Base-by-base conservation (phyloP, 2,888 invertebrate genomes). In the Acleris laterana region DNA sequence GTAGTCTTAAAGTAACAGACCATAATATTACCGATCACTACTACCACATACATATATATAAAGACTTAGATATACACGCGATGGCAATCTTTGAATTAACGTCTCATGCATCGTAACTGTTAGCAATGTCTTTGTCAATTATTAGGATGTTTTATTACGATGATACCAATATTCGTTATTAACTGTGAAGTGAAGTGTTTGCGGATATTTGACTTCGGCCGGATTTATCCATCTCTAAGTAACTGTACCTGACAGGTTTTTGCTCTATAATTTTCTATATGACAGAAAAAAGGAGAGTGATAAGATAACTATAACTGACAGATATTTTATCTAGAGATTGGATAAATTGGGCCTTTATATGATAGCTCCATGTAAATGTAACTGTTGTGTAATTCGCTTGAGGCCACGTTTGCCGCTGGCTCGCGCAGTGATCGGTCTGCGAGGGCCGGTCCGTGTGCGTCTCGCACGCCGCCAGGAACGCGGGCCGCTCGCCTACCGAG, bases 111-210 rank as follows among this genome's bases (percentile, higher is more conserved):
- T 83, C 83, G 83, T 90, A 88, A 90, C 88, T 85, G 81, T 82
- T 89, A 87, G 90, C 90, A 89, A 90, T 88, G 90, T 76, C 85
- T 92, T 92, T 91, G 90, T 93, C 92, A 92, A 93, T 93, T 93
- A 93, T 86, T 91, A 92, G 89, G 84, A 83, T 76, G 85, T 87
- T 90, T 86, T 83, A 87, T 84, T 85, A 77, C 79, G 83, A 82
- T 85, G 81, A 85, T 85, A 85, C 80, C 66, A 81, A 83, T 84
- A 85, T 82, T 83, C 83, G 82, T 86, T 86, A 84, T 81, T 84
- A 79, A 85, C 83, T 83, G 79, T 81, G 76, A 81, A 76, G 79
- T 83, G 70, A 77, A 78, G 80, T 72, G 53, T 74, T 81, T 80
- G 77, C 80, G 74, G 76, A 75, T 83, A 84, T 85, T 85, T 85